Conservation (phyloP, 1,140 invertebrate species). For the Conus ventricosus region DNA sequence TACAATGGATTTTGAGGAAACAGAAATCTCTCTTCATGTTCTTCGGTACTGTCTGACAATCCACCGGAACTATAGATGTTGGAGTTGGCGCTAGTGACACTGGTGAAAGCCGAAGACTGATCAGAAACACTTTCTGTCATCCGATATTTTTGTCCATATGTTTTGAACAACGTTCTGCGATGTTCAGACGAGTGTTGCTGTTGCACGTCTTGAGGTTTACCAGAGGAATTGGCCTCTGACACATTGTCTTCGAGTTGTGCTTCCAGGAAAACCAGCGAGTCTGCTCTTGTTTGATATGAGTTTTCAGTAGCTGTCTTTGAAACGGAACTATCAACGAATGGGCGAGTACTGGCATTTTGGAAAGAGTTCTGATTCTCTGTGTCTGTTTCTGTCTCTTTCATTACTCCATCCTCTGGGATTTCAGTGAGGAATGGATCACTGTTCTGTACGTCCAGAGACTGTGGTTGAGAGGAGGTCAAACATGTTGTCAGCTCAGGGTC, state of each 20-base stretch:
- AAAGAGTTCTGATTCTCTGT: background rate
- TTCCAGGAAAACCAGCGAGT: background rate
- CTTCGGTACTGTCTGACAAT: background rate
- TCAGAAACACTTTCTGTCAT: background rate
- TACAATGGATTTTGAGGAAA: background rate
- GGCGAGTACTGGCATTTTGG: background rate
- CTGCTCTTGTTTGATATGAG: background rate
- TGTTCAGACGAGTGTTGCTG: background rate
- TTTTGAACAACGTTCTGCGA: background rate
- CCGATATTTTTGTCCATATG: background rate
- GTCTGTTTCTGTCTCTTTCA: background rate
- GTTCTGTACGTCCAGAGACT: background rate
- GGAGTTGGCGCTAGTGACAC: background rate
- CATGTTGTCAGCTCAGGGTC: too few species aligned
- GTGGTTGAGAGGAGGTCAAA: too few species aligned
- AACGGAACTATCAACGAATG: background rate
- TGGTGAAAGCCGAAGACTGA: background rate
- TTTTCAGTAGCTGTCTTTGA: background rate
- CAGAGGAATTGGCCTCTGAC: background rate
- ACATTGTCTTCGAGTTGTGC: background rate
- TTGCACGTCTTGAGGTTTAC: background rate
- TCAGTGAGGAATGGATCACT: constrained; percentile 19
- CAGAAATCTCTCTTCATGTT: background rate
- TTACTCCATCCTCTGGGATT: background rate
- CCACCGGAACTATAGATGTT: background rate